Percentiles rank a stretch among this genome's conserved stretches.
Conservation (phyloP, 1,140 invertebrate species). For the Neelides sp. region DNA sequence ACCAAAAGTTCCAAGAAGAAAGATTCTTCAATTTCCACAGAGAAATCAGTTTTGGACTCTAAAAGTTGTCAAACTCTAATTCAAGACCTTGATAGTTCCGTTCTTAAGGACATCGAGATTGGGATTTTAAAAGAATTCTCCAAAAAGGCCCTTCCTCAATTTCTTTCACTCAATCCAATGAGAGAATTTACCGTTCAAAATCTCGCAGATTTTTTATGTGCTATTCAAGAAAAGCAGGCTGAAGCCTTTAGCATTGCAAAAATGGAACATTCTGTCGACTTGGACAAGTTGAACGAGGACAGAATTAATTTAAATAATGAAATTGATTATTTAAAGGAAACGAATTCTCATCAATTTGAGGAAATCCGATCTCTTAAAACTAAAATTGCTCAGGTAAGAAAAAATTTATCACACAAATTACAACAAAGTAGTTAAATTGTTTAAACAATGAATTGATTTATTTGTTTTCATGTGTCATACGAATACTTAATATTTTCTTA, state of each 20-base stretch:
- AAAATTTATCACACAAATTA: background rate
- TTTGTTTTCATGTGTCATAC: background rate
- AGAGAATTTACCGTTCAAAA: too few species aligned
- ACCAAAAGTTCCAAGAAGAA: too few species aligned
- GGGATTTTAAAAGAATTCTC: too few species aligned
- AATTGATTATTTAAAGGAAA: conserved; percentile 7
- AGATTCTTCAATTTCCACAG: too few species aligned
- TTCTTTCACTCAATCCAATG: too few species aligned
- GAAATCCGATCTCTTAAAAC: conserved; percentile 9
- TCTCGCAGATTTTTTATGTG: background rate
- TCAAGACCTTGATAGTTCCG: too few species aligned
- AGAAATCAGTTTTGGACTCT: too few species aligned
- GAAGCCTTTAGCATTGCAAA: background rate
- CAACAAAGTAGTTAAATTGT: background rate
- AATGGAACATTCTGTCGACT: conserved; percentile 2
- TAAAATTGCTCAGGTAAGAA: conserved; percentile 7
- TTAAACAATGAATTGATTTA: background rate
- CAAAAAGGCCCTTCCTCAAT: too few species aligned
- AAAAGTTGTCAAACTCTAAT: too few species aligned
- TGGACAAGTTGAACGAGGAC: conserved; percentile 2
- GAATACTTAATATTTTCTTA: background rate
- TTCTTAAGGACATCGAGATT: too few species aligned
- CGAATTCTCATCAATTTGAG: conserved; percentile 3
- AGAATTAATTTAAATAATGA: conserved; percentile 6
- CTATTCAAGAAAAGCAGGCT: background rate